phyloP scores from a whole-genome alignment of 2,888 invertebrate species.

The Bruchidius siliquastri region DNA sequence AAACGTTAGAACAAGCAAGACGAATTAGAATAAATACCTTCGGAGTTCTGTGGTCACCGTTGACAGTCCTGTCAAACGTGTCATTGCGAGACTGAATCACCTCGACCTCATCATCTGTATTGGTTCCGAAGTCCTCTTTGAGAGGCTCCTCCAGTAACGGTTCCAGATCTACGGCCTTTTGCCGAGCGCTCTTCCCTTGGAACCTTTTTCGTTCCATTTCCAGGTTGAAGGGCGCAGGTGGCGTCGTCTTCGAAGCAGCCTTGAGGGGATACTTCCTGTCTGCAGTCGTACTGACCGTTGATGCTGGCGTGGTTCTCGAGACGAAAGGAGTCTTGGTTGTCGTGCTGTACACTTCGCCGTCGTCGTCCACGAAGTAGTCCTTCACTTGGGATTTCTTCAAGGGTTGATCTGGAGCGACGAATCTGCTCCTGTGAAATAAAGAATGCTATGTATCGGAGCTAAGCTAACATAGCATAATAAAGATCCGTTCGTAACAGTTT shows the following conservation, averaged over 20 bases:
- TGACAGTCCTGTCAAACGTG: not conserved
- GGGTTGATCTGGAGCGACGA: conserved; percentile 36
- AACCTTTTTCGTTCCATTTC: conserved; percentile 30
- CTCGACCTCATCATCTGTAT: conserved; percentile 22
- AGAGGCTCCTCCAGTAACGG: conserved; percentile 57
- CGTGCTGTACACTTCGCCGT: conserved; percentile 39
- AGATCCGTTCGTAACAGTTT: no score
- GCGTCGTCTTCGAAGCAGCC: conserved; percentile 31
- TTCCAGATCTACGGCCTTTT: conserved; percentile 49
- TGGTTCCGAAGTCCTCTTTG: conserved; percentile 36
- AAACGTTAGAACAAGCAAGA: no score
- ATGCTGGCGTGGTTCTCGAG: conserved; percentile 30
- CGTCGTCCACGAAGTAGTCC: conserved; percentile 40
- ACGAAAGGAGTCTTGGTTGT: conserved; percentile 31
- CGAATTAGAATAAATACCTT: no score
- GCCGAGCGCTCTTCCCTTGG: conserved; percentile 25
- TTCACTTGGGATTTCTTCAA: conserved; percentile 30
- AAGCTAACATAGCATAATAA: no score
- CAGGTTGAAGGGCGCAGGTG: conserved; percentile 28
- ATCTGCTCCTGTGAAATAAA: conserved; percentile 28
- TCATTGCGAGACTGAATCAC: conserved; percentile 15
- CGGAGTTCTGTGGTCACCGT: not conserved
- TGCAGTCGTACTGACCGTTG: conserved; percentile 29
- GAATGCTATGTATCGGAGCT: not conserved
- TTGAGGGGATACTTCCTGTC: conserved; percentile 34